Conservation (phyloP, 2,113 vertebrate genomes). For the Morphnarchus princeps region DNA sequence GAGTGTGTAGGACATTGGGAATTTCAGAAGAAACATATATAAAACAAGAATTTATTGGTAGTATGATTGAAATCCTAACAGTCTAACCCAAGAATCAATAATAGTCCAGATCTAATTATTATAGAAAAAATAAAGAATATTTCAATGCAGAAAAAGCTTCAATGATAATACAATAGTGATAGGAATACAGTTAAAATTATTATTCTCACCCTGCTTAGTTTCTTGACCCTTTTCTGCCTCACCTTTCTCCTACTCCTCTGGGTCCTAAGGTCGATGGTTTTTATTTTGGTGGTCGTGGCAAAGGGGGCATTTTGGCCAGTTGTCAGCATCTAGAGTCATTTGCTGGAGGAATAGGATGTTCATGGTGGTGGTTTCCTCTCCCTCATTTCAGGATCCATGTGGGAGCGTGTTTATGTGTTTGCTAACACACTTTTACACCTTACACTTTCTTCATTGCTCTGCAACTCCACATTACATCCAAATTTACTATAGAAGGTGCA, state of each 20-base stretch:
- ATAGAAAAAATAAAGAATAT: neutral
- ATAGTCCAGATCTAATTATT: neutral
- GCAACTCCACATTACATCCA: neutral
- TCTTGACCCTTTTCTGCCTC: neutral
- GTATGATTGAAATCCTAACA: neutral
- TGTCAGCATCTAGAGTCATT: neutral
- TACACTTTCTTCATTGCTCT: neutral
- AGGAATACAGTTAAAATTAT: neutral
- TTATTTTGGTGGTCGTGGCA: neutral
- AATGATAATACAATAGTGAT: neutral
- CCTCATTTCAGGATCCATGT: neutral
- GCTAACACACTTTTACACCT: neutral
- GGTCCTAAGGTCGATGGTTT: neutral
- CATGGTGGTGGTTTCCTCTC: neutral
- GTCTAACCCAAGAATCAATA: neutral
- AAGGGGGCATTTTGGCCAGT: neutral
- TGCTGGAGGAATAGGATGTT: neutral
- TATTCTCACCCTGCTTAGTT: neutral
- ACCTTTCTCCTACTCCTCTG: neutral
- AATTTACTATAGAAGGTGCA: neutral
- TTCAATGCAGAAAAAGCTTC: neutral
- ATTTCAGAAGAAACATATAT: neutral
- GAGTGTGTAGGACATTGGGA: rapidly evolving
- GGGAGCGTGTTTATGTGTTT: neutral
- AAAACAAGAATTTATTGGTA: neutral